Percentiles rank a stretch among this genome's conserved stretches.
Conservation (phyloP, 2,888 invertebrate genomes). For the Aphodius granarius region DNA sequence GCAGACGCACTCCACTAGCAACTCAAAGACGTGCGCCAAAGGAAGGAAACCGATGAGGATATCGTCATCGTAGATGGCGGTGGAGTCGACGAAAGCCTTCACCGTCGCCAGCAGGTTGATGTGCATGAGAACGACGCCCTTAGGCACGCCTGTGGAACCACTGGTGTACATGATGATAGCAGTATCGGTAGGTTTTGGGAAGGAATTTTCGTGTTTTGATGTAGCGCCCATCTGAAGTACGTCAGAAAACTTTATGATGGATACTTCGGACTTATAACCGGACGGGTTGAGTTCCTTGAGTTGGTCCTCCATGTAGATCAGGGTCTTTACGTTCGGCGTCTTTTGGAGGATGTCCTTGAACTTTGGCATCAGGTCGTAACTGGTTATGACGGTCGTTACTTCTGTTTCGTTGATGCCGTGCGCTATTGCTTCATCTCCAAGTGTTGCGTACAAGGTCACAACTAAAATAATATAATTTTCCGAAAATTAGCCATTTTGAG, state of each 20-base stretch:
- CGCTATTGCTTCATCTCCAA: constrained; percentile 94
- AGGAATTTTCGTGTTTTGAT: constrained; percentile 51
- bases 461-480: too few relatives aligned
- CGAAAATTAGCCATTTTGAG: too few relatives aligned
- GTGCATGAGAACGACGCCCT: constrained; percentile 84
- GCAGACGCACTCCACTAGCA: constrained; percentile 87
- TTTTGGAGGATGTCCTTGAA: constrained; percentile 75
- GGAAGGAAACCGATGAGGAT: constrained; percentile 94
- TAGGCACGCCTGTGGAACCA: constrained; percentile 94
- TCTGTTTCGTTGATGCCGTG: constrained; percentile 98
- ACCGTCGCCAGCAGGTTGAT: constrained; percentile 80
- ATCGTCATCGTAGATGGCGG: constrained; percentile 73
- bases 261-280: constrained; percentile 74
- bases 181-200: constrained; percentile 74
- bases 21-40: constrained; percentile 94
- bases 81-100: constrained; percentile 78
- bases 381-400: constrained; percentile 89
- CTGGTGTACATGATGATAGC: constrained; percentile 99
- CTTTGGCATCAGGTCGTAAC: constrained; percentile 89
- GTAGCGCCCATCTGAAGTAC: constrained; percentile 59
- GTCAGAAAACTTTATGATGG: constrained; percentile 74
- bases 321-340: constrained; percentile 75
- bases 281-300: constrained; percentile 68
- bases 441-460: constrained; percentile 95
- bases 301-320: constrained; percentile 89